A percentile compares a stretch with the other conserved stretches of the same genome.
Evolutionary conservation across 64 coral and sea anemone genomes (phyloP).

Genomic region (Pocillopora verrucosa): DNA sequence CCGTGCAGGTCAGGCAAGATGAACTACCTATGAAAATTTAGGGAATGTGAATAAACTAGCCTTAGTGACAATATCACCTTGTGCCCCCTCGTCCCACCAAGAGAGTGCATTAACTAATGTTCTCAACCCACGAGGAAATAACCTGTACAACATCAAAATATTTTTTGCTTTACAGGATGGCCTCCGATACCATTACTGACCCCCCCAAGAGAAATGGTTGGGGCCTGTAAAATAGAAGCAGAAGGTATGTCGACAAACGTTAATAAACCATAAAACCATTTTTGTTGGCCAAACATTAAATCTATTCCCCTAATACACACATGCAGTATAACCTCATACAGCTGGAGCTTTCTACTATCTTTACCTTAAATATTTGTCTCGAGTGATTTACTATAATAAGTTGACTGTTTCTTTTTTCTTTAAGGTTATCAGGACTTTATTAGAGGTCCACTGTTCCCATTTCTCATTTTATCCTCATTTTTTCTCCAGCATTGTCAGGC

Average conservation of each 20-base stretch:
- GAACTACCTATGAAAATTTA: no score
- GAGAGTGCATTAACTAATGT: not conserved
- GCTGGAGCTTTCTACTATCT: not conserved
- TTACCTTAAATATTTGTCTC: no score
- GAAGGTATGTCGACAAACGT: conserved; percentile 21
- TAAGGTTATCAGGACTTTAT: not conserved
- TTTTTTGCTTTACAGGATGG: conserved; percentile 22
- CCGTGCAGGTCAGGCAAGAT: no score
- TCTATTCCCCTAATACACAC: not conserved
- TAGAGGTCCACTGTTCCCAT: not conserved
- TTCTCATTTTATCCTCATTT: not conserved
- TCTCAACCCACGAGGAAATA: not conserved
- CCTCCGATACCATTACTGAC: not conserved
- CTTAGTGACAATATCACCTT: not conserved
- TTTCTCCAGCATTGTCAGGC: not conserved
- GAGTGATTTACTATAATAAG: no score
- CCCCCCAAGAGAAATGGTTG: conserved; percentile 23
- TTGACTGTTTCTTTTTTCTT: no score
- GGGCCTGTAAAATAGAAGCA: conserved; percentile 9
- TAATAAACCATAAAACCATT: not conserved
- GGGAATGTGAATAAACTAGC: conserved; percentile 2
- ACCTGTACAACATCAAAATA: conserved; percentile 23
- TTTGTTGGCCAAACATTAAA: not conserved
- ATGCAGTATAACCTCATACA: not conserved
- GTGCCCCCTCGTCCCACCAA: not conserved